phyloP scores from a whole-genome alignment of 2,113 vertebrate species.

The Triplophysa dalaica region DNA sequence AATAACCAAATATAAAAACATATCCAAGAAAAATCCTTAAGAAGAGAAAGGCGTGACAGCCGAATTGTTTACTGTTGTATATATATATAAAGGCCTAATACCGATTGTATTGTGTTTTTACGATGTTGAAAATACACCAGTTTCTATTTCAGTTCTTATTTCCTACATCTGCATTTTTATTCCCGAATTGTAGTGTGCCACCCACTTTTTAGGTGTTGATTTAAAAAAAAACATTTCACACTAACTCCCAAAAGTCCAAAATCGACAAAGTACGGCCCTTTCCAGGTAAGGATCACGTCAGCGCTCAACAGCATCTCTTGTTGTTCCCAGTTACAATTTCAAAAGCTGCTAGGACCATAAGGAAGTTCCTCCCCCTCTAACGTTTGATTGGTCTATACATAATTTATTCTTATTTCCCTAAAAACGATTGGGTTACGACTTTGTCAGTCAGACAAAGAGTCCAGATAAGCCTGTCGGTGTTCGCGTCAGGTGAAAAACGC shows the following conservation, averaged over 20 bases:
- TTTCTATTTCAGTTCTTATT: no score
- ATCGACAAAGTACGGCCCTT: conserved; percentile 32
- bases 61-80: no score
- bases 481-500: conserved; percentile 78
- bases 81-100: no score
- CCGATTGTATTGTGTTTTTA: no score
- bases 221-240: background rate
- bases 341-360: conserved; percentile 43
- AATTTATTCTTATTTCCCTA: background rate
- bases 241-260: background rate
- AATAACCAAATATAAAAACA: background rate
- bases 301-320: conserved; percentile 28
- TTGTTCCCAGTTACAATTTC: conserved; percentile 55
- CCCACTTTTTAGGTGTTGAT: background rate
- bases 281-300: conserved; percentile 68
- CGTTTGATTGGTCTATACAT: conserved; percentile 59
- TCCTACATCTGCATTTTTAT: background rate
- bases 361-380: conserved; percentile 71
- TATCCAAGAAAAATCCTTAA: background rate
- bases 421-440: conserved; percentile 52
- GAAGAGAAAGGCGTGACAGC: no score
- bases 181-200: background rate
- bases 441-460: conserved; percentile 51
- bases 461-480: conserved; percentile 52
- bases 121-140: no score